A percentile compares a stretch with the other conserved stretches of the same genome.
phyloP scores from a whole-genome alignment of 2,888 invertebrate species.

The Merodon equestris region DNA sequence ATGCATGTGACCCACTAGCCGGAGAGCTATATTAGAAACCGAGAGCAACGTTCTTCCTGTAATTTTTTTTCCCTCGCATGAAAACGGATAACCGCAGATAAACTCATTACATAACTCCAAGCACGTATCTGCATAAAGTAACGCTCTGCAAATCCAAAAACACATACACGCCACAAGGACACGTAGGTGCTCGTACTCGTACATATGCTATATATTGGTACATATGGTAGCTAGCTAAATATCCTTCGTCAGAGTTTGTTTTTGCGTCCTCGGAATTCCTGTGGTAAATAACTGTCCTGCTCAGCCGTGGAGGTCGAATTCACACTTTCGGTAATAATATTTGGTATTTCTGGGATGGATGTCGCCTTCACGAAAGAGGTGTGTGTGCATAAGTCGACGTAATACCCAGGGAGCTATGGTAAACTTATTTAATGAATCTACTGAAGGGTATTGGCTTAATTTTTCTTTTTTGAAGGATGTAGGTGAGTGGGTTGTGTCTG shows the following conservation, averaged over 20 bases:
- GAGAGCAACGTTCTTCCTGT: no score
- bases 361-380: conserved; percentile 5
- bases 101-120: conserved; percentile 53
- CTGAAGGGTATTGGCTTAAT: background rate
- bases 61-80: no score
- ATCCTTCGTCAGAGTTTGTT: conserved; percentile 5
- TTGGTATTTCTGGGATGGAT: conserved; percentile 6
- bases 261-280: conserved; percentile 12
- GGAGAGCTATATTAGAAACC: conserved; percentile 38
- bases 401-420: conserved; percentile 6
- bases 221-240: conserved; percentile 23
- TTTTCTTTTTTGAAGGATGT: no score
- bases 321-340: conserved; percentile 38
- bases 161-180: background rate
- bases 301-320: conserved; percentile 41
- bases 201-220: conserved; percentile 24
- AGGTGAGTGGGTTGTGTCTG: no score
- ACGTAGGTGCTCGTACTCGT: conserved; percentile 12
- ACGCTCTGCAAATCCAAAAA: conserved; percentile 44
- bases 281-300: conserved; percentile 43
- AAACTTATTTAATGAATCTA: conserved; percentile 40
- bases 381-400: conserved; percentile 6
- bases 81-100: conserved; percentile 40
- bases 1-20: conserved; percentile 41
- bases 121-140: conserved; percentile 63